A percentile compares a stretch with the other conserved stretches of the same genome.
Conservation (phyloP, 2,797 vertebrate species). For the Hipposideros larvatus region DNA sequence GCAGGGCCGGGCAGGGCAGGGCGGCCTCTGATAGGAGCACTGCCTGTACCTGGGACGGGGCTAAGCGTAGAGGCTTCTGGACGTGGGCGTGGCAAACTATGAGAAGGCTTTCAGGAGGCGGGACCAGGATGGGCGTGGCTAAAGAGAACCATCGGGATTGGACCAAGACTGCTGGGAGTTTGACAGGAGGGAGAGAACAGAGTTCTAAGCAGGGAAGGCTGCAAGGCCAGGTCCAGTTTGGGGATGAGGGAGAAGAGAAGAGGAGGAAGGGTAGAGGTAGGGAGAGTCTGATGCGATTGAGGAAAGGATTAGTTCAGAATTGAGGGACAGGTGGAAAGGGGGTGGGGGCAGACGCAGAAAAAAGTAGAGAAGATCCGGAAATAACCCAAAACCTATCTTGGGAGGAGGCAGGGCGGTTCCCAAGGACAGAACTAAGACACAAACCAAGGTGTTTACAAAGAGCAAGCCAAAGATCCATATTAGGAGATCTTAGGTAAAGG, state of each 20-base stretch:
- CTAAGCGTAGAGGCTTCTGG: not conserved
- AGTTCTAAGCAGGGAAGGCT: not conserved
- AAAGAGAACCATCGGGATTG: not conserved
- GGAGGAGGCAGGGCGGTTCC: slow-evolving; percentile 26
- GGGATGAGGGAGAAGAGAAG: not conserved
- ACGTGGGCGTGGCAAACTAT: not conserved
- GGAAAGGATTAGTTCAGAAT: not conserved
- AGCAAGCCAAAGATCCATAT: not conserved
- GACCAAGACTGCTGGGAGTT: too few species aligned
- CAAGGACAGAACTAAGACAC: slow-evolving; percentile 23
- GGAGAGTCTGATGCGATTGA: not conserved
- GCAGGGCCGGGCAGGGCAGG: not conserved
- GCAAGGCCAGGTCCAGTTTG: not conserved
- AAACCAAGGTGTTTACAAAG: slow-evolving; percentile 32
- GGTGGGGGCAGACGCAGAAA: not conserved
- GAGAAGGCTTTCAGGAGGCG: not conserved
- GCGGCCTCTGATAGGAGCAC: not conserved
- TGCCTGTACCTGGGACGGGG: not conserved
- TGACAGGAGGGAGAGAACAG: not conserved
- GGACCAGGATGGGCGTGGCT: not conserved
- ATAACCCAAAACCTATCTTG: not conserved
- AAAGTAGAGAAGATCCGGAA: not conserved
- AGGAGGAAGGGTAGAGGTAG: not conserved
- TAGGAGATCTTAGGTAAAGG: not conserved
- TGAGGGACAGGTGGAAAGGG: not conserved